These are phyloP conservation scores for Orchestia grillus DNA, from an alignment of 1,140 invertebrate genomes.

Conservation along the genomic window DNA sequence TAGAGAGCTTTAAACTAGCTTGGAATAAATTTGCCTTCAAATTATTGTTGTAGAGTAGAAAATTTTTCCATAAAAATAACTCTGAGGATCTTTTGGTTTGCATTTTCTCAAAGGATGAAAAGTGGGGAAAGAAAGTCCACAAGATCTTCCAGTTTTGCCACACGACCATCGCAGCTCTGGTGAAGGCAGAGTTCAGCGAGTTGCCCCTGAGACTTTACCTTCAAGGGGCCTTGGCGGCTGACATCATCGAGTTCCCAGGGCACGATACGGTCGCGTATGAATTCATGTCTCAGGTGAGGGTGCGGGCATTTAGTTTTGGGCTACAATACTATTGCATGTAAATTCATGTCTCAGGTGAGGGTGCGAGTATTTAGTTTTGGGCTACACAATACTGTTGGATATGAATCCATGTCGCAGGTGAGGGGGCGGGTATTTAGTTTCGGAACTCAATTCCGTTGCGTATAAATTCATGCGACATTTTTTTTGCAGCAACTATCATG, in stretches of 20 bases:
- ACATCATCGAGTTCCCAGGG: conserved; percentile 92
- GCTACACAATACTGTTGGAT: conserved; percentile 96
- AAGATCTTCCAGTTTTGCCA: conserved; percentile 99
- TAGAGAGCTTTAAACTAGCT: no score
- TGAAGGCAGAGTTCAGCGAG: conserved; percentile 94
- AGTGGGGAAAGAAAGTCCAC: conserved; percentile 98
- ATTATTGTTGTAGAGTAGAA: neutral
- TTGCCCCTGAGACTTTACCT: conserved; percentile 92
- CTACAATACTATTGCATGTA: no score
- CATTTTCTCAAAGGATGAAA: conserved; percentile 80
- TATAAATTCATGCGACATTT: no score
- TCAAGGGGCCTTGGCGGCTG: conserved; percentile 93
- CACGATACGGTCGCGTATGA: conserved; percentile 98
- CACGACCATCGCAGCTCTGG: conserved; percentile 91
- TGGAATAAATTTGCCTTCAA: no score
- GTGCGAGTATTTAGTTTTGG: no score
- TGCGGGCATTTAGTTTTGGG: neutral
- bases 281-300: conserved; percentile 90
- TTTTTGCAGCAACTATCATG: no score
- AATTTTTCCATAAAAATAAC: neutral
- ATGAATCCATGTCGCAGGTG: conserved; percentile 97
- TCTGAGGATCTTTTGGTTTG: neutral
- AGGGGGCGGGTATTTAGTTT: no score
- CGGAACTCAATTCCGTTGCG: no score
- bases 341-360: no score